Evolutionary conservation across 2,797 vertebrate genomes (phyloP), one percentile per base, ranked within the genome.

Genomic region (Basileuterus tristriatus): DNA sequence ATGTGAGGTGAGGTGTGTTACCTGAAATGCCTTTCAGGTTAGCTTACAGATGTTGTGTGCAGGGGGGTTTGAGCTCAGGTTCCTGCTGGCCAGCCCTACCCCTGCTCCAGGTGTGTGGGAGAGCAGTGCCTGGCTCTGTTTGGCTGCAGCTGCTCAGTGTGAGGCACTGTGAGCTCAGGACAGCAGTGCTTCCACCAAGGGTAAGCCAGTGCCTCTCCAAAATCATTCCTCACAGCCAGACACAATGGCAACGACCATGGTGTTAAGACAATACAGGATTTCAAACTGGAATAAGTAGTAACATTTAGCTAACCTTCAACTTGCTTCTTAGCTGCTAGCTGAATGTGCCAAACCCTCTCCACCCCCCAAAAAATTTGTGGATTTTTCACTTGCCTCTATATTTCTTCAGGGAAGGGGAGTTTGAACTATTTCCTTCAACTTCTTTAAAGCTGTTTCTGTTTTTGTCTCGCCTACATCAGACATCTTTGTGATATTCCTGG

Each of bases 131-230:
- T 50, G 49, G 5, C 50, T 47, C 43, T 53, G 23, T 6, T 8
- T 6, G 37, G 70, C 75, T 60, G 62, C 56, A 58, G 71, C 44
- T 62, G 77, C 62, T 71, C 9, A 0, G 20, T 7, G 18, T 63
- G 67, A 65, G 41, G 80, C 27, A 23, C 71, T 37, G 12, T 0
- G 2, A 24, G 68, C 63, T 55, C 44, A 22, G 63, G 41, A 36
- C 0, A 0, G 53, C 80, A 41, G 26, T 0, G 0, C 36, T 85
- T 36, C 21, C 41, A 22, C 29, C 0, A 1, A 20, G 15, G 0
- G 1, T 24, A 8, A 64, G 41, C 39, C 49, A 27, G 17, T 30
- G 29, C 59, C 72, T 44, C 74, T 60, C 12, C 1, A 19, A 55
- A 63, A 60, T 26, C 34, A 6, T 72, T 83, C 46, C 50, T 80